A percentile compares a stretch with the other conserved stretches of the same genome.
Conservation (phyloP, 2,888 invertebrate genomes). For the Antheraea assamensis region DNA sequence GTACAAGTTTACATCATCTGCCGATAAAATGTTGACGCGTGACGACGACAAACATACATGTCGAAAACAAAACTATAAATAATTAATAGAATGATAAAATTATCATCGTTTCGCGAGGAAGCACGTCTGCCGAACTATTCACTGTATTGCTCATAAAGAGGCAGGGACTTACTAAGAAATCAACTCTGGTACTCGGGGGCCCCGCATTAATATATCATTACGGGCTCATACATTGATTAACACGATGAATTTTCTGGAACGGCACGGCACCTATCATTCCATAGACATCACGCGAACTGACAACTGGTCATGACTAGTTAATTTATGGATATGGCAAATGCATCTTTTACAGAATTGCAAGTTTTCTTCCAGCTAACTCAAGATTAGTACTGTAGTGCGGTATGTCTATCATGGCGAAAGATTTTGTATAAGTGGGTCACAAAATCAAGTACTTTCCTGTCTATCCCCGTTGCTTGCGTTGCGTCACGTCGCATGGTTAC, state of each 20-base stretch:
- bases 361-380: neutral
- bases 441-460: too few relatives aligned
- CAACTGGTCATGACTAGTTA: too few relatives aligned
- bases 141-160: slow-evolving; percentile 25
- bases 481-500: too few relatives aligned
- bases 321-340: neutral
- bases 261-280: too few relatives aligned
- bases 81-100: slow-evolving; percentile 30
- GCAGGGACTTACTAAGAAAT: neutral
- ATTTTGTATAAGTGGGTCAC: too few relatives aligned
- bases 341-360: neutral
- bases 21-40: slow-evolving; percentile 1
- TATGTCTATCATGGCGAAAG: neutral
- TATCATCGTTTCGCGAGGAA: slow-evolving; percentile 35
- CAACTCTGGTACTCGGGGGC: neutral
- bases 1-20: neutral
- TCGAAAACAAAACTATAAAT: slow-evolving; percentile 32
- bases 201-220: too few relatives aligned
- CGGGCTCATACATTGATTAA: too few relatives aligned
- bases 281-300: too few relatives aligned
- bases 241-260: too few relatives aligned
- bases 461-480: too few relatives aligned
- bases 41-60: slow-evolving; percentile 7
- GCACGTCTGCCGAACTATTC: slow-evolving; percentile 29
- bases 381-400: neutral